Evolutionary conservation across 2,797 vertebrate species (phyloP), one percentile per base, ranked within the genome.

Genomic region (Lagorchestes hirsutus): DNA sequence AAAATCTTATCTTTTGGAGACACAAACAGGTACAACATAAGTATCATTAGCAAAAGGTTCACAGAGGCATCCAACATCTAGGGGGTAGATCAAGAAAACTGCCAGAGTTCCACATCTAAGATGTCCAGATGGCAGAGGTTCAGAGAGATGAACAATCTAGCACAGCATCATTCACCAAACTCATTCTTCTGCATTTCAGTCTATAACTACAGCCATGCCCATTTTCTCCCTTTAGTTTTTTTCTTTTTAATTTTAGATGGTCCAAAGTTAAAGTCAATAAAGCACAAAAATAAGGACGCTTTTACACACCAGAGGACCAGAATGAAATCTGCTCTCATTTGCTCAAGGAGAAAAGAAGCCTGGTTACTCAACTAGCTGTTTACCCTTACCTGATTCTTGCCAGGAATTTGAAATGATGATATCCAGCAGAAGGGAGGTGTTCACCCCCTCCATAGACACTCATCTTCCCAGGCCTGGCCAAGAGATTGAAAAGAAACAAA

Each of bases 391-490:
- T n/a, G 55, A 6, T 82, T 95, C 74, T 93, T 95, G 91, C 58
- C 54, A 82, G 90, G 90, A 92, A 95, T 94, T 55, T 58, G 92
- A 96, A 74, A 57, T 46, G 93, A n/a, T 40, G 5, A 74, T 74
- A 58, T 31, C 67, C 24, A 94, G 90, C 57, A 54, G 55, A 31
- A 28, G 93, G 24, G 22, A 96, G 22, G 54, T 67, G 11, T 50
- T 93, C 56, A 74, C 1, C 92, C 11, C 40, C 29, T 40, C 57
- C 18, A 9, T 87, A 50, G 3, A 50, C 9, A 87, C 8, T 87
- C 40, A 82, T 82, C 74, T 82, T 82, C 9, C 74, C 5, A 46
- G 18, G 67, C 46, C 18, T 82, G 59, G 11, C 31, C 13, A n/a
- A n/a, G 34, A n/a, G 16, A n/a, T 14, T n/a, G 34, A n/a, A 40